Evolutionary conservation across 2,113 vertebrate genomes (phyloP), one percentile per base, ranked within the genome.

Genomic region (Dipodomys ordii): DNA sequence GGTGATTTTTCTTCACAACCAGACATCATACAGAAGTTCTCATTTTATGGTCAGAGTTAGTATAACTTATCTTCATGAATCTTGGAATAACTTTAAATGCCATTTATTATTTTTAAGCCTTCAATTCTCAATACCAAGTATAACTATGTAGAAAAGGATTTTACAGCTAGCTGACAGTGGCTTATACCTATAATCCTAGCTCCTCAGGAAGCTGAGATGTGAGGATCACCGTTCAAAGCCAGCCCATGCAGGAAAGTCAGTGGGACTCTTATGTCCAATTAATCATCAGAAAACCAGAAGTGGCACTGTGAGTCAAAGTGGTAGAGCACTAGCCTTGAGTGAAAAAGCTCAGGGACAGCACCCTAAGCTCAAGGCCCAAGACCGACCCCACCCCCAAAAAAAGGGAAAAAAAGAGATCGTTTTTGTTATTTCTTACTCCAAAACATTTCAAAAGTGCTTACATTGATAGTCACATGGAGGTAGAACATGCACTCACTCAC

Each of bases 11-110:
- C 69, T 88, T 71, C 69, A 87, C 32, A 65, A 88, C 15, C 68
- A 96, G 87, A 86, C 35, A 67, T 91, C 68, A 93, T 88, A 79
- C 60, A 88, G 76, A 96, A 95, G 35, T 64, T 67, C 53, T 90
- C 60, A 23, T 85, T 90, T 94, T 79, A 88, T 39, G 25, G 28
- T 44, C 44, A 88, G 20, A 87, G 44, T 74, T 91, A 39, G 81
- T 13, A 90, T 76, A 76, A 27, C 71, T 93, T 71, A 92, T 92
- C 60, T 7, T 82, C 68, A 85, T 62, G 46, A 92, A 92, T 84
- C 80, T 88, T 62, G 12, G 8, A 86, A 23, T 91, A 81, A 30
- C 71, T 89, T 93, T 87, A 81, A 91, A 89, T 60, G 74, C 27
- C 87, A 90, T n/a, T 60, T 92, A 39, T 39, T 39, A 39, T 53